Evolutionary conservation across 2,797 vertebrate species (phyloP), one percentile per base, ranked within the genome.

Genomic region (Mormyrus hasselquistii): DNA sequence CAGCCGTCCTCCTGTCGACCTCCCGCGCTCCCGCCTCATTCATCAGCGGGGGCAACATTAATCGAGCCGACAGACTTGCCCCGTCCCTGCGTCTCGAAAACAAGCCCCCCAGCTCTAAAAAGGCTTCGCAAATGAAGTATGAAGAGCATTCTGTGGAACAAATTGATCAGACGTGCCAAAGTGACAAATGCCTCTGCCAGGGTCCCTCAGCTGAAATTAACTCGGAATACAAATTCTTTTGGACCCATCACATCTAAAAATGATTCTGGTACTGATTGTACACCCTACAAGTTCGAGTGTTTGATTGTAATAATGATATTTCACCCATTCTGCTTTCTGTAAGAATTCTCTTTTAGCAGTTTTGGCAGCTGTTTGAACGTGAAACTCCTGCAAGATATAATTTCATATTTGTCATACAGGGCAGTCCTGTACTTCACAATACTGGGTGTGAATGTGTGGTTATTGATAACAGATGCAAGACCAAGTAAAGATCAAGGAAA

Each of bases 11-110:
- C 38, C 16, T 19, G 69, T 79, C 16, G 73, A 41, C 34, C 73
- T 76, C 73, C 6, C 1, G 5, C 5, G 5, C 69, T 19, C 34
- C 38, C 1, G 73, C 73, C 76, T 83, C 73, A 83, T 88, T 76
- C 79, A 59, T 88, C 47, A 83, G 3, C 8, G 50, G 38, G 73
- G 49, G 47, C 22, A 83, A 55, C 8, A 38, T 88, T 83, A 88
- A 88, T 88, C 73, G 79, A 41, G 50, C 55, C 16, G 88, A 88
- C 73, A 57, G 85, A 52, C 73, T 79, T 44, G 4, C 73, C 38
- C 73, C 38, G 7, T 79, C 73, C 73, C 73, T 44, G 73, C 16
- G 16, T 44, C 73, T 79, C 14, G 38, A 79, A 79, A 79, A 79
- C 73, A 79, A 79, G 73, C 73, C 38, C 73, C 38, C 73, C 73